phyloP scores from a whole-genome alignment of 1,140 invertebrate genomes.

The Trachymyrmex septentrionalis region DNA sequence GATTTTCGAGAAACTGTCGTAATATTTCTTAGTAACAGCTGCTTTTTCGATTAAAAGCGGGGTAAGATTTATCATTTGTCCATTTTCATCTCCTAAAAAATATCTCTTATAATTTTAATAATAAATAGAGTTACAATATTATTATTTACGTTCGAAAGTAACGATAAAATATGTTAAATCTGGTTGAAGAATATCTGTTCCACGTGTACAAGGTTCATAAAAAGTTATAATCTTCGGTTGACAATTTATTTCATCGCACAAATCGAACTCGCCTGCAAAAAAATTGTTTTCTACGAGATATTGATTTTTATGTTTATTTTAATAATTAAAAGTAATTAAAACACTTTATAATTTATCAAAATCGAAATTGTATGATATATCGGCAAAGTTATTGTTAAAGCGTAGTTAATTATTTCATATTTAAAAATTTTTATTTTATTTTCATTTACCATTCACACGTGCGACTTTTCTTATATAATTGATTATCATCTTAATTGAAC shows the following conservation, averaged over 20 bases:
- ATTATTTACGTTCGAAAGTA: constrained; percentile 64
- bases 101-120: background rate
- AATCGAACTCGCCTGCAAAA: constrained; percentile 62
- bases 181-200: constrained; percentile 54
- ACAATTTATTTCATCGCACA: constrained; percentile 67
- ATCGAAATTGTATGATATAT: background rate
- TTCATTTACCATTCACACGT: constrained; percentile 43
- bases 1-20: constrained; percentile 38
- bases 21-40: constrained; percentile 50
- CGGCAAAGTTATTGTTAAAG: background rate
- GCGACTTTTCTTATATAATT: constrained; percentile 75
- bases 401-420: background rate
- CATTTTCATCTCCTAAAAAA: constrained; percentile 37
- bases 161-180: constrained; percentile 62
- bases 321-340: background rate
- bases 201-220: constrained; percentile 42
- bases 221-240: constrained; percentile 33
- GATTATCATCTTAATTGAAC: constrained; percentile 75
- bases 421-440: background rate
- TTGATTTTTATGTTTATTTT: background rate
- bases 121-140: background rate
- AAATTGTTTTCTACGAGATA: background rate
- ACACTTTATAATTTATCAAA: background rate
- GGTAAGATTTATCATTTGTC: constrained; percentile 50
- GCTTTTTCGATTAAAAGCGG: constrained; percentile 51